Evolutionary conservation across 2,113 vertebrate genomes (phyloP).

Genomic region (Tinamus guttatus): DNA sequence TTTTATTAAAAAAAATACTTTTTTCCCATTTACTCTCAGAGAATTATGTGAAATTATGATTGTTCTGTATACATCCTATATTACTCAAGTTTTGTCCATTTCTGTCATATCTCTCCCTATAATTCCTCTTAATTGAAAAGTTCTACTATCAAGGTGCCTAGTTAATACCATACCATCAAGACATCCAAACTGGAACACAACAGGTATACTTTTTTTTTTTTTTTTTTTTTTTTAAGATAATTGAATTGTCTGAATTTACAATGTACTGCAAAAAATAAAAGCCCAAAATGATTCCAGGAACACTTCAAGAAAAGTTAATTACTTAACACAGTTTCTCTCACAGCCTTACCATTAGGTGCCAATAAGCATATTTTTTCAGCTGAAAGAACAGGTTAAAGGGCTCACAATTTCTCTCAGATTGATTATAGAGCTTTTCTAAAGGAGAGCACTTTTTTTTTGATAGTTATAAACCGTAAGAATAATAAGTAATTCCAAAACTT

Average conservation of each 20-base stretch:
- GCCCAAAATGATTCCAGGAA: not conserved
- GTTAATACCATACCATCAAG: not conserved
- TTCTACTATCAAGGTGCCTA: not conserved
- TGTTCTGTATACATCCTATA: not conserved
- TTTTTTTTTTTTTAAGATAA: not conserved
- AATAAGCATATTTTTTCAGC: not conserved
- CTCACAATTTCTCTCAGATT: not conserved
- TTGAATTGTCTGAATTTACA: not conserved
- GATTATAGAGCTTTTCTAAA: not conserved
- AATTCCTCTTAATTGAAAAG: not conserved
- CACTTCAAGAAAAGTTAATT: not conserved
- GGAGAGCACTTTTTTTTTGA: not conserved
- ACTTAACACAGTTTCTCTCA: not conserved
- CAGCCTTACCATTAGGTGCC: not conserved
- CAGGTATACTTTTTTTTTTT: not conserved
- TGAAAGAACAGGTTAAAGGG: not conserved
- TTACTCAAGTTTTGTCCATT: not conserved
- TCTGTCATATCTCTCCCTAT: not conserved
- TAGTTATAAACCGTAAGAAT: not conserved
- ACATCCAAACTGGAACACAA: not conserved
- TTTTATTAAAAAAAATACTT: not conserved
- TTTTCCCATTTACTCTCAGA: not conserved
- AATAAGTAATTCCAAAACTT: not conserved
- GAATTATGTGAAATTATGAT: not conserved
- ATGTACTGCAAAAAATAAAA: not conserved